Evolutionary conservation across 2,113 vertebrate genomes (phyloP).

Genomic region (Pelusios castaneus): DNA sequence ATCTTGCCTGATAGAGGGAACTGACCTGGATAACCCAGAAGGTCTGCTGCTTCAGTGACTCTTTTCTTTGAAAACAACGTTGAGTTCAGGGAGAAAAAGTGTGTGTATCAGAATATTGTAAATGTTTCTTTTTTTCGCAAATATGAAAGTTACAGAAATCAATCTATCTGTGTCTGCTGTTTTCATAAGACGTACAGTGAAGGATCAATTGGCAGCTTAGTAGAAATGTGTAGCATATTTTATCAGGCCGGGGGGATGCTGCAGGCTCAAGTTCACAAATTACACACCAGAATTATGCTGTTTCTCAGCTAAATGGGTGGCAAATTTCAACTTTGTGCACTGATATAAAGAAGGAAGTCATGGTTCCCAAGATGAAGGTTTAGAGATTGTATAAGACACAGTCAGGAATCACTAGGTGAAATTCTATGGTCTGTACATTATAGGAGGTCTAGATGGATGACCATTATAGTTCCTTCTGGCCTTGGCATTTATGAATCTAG

Average conservation of each 20-base stretch:
- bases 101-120: constrained; percentile 51
- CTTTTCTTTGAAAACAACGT: constrained; percentile 67
- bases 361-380: constrained; percentile 17
- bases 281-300: constrained; percentile 27
- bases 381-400: background rate
- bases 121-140: constrained; percentile 61
- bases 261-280: constrained; percentile 52
- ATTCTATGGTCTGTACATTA: background rate
- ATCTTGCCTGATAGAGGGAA: constrained; percentile 72
- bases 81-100: constrained; percentile 59
- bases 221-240: constrained; percentile 54
- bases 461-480: constrained; percentile 5
- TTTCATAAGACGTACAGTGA: constrained; percentile 47
- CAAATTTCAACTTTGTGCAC: background rate
- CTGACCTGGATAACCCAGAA: constrained; percentile 63
- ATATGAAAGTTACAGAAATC: background rate
- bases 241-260: constrained; percentile 34
- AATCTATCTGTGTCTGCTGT: constrained; percentile 42
- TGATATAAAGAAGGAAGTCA: constrained; percentile 22
- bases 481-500: background rate
- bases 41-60: constrained; percentile 60
- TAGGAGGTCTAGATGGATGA: constrained; percentile 18
- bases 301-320: constrained; percentile 8
- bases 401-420: background rate
- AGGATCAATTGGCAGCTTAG: constrained; percentile 41